Base-by-base conservation (phyloP, 2,888 invertebrate species). In the Caenorhabditis becei region DNA sequence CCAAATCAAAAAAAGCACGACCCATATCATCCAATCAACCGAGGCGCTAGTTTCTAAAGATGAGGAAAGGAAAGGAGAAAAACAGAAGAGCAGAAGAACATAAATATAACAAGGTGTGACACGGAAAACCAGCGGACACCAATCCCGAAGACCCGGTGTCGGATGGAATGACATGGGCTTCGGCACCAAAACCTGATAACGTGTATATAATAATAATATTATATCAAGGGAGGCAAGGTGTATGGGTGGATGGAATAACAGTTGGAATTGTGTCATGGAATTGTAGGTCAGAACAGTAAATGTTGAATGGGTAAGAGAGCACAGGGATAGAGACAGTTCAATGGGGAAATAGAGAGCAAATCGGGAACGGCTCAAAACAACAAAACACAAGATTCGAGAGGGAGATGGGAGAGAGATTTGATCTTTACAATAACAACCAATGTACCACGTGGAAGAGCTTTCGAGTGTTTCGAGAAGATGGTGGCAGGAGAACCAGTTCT, bases 1-100 rank as follows among this genome's bases (percentile, higher is more conserved):
- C 49, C 58, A 74, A 74, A 74, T 66, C 58, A 74, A 72, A 58
- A 41, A 41, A 62, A 44, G 37, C 16, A 49, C 26, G 66, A 74
- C 66, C 75, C 75, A 75, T 75, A 75, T 49, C 51, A 66, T 75
- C 66, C 66, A 74, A 75, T 75, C 75, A 75, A 75, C 75, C 66
- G 75, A 75, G 75, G 75, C 66, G 75, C 66, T 61, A 75, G 26
- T 28, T 61, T 41, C 18, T 49, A 51, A 41, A 23, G 41, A 41
- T 41, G 41, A 41, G 41, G 41, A 41, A 41, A 41, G 41, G 11
- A 41, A 32, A 32, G 32, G 32, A 35, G 16, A 35, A 47, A 20
- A 58, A 20, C 1, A 53, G 20, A 41, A 26, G 24, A 28, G 18
- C 47, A 14, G n/a, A 41, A 59, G 51, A 44, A 18, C 49, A 75